phyloP scores from a whole-genome alignment of 1,140 invertebrate genomes.

The Caenorhabditis inopinata region DNA sequence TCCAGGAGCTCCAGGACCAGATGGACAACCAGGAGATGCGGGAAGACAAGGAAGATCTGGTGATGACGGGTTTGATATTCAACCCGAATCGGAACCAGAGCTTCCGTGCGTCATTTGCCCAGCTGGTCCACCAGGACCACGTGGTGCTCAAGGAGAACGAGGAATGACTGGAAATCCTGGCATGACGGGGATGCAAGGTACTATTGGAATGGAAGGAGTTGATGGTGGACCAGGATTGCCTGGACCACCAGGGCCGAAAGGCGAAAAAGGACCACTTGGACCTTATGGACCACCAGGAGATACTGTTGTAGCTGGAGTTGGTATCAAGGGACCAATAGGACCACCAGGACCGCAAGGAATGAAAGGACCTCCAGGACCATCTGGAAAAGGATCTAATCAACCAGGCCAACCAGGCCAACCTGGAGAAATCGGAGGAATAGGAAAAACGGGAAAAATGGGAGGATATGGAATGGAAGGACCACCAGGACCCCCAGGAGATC shows the following conservation, averaged over 20 bases:
- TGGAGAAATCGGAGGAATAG: constrained; percentile 50
- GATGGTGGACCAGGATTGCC: constrained; percentile 41
- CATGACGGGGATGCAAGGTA: constrained; percentile 24
- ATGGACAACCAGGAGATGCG: constrained; percentile 51
- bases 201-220: constrained; percentile 38
- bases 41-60: constrained; percentile 49
- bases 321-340: constrained; percentile 47
- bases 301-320: constrained; percentile 44
- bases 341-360: constrained; percentile 50
- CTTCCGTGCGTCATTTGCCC: constrained; percentile 51
- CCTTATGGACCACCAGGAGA: constrained; percentile 43
- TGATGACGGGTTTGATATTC: constrained; percentile 50
- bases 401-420: constrained; percentile 50
- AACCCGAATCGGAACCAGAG: constrained; percentile 47
- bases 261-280: constrained; percentile 41
- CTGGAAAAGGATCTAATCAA: constrained; percentile 26
- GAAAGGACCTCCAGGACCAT: constrained; percentile 46
- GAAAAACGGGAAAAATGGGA: constrained; percentile 47
- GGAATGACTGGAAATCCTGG: constrained; percentile 43
- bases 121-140: constrained; percentile 49
- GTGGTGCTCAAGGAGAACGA: constrained; percentile 50
- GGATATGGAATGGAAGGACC: constrained; percentile 52
- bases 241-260: constrained; percentile 39
- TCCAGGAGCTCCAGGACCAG: constrained; percentile 50
- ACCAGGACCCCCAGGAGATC: constrained; percentile 57